Conservation (phyloP, 2,888 invertebrate genomes). For the Agrochola lota region DNA sequence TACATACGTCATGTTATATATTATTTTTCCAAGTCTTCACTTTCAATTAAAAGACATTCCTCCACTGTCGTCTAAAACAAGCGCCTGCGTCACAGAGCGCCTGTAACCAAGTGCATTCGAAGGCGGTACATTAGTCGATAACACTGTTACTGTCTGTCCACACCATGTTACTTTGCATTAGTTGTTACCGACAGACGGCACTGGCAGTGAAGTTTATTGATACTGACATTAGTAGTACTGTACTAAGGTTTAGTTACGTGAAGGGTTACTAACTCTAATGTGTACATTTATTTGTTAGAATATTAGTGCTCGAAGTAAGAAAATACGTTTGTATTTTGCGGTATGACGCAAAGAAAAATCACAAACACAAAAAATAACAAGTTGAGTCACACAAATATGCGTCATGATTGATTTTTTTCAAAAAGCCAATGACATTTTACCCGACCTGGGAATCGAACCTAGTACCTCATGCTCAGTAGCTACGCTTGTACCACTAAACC, state of each 20-base stretch:
- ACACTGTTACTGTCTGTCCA: slow-evolving; percentile 33
- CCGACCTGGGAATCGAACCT: background rate
- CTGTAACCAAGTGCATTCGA: slow-evolving; percentile 14
- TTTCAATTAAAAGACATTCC: background rate
- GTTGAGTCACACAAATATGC: too few relatives aligned
- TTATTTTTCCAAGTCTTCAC: background rate
- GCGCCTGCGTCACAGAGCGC: slow-evolving; percentile 13
- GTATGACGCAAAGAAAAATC: background rate
- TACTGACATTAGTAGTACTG: background rate
- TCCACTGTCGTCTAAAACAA: background rate
- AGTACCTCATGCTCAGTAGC: background rate
- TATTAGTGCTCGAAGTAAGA: too few relatives aligned
- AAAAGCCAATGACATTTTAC: background rate
- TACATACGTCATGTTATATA: too few relatives aligned
- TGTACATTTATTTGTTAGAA: background rate
- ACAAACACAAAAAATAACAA: background rate
- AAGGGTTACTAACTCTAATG: background rate
- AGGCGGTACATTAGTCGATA: slow-evolving; percentile 35
- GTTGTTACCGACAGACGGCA: slow-evolving; percentile 16
- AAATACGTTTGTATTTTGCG: too few relatives aligned
- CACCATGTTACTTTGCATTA: background rate
- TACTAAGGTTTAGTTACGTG: background rate
- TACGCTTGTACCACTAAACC: background rate
- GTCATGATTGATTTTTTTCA: background rate
- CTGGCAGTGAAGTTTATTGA: background rate